Conservation (phyloP, 2,113 vertebrate species). For the Phycodurus eques region DNA sequence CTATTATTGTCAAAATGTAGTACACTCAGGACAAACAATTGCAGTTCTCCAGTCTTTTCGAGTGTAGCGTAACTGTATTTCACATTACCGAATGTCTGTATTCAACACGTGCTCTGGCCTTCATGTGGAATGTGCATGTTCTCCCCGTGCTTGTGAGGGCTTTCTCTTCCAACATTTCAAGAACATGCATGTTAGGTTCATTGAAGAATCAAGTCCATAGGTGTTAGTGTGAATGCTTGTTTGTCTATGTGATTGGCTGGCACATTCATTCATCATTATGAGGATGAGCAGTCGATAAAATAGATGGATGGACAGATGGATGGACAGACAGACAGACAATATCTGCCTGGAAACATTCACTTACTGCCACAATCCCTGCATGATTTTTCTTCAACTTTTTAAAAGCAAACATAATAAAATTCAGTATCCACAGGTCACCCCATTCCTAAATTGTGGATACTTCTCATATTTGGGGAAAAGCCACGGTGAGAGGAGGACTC, state of each 20-base stretch:
- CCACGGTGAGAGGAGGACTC: slow-evolving; percentile 38
- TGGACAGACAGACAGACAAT: slow-evolving; percentile 5
- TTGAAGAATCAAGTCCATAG: background rate
- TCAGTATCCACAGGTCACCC: slow-evolving; percentile 38
- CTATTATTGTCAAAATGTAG: no score
- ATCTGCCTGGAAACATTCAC: slow-evolving; percentile 26
- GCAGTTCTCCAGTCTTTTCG: no score
- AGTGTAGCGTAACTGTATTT: no score
- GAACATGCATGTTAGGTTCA: background rate
- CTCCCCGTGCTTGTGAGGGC: no score
- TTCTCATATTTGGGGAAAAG: slow-evolving; percentile 53
- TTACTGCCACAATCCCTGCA: slow-evolving; percentile 24
- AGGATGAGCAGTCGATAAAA: background rate
- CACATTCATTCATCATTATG: background rate
- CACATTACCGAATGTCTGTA: no score
- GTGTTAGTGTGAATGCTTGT: background rate
- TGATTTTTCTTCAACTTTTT: slow-evolving; percentile 42
- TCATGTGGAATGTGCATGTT: no score
- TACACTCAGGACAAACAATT: no score
- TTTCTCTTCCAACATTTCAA: no score
- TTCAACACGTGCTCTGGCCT: no score
- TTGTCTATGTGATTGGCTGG: slow-evolving; percentile 13
- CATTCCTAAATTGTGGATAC: slow-evolving; percentile 37
- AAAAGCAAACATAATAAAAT: slow-evolving; percentile 49
- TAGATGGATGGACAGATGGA: background rate